Base-by-base conservation (phyloP, 2,888 invertebrate genomes). In the Catocala sponsa region DNA sequence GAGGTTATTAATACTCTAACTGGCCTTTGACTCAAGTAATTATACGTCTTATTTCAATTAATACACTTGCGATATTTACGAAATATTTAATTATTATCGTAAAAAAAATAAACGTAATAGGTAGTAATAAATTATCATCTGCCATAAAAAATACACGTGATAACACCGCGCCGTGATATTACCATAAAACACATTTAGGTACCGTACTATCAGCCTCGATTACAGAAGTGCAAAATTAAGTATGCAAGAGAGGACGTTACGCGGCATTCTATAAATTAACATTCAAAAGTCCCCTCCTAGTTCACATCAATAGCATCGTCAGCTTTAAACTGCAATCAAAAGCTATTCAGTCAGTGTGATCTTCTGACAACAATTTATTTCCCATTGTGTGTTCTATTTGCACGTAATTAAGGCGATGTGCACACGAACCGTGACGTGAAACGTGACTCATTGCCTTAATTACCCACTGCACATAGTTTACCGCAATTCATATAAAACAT, bases 381-480 rank as follows among this genome's bases (percentile, higher is more conserved):
- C 72, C 66, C 78, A 77, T 82, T 81, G 77, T 80, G 55, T 63
- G 71, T 75, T 72, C 69, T 72, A 72, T 82, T 71, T 74, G 72
- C 70, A 76, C 75, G 76, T 82, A 82, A 82, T 82, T 80, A 79
- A 69, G 57, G 65, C 74, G 62, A 71, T 63, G 64, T 72, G 70
- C 70, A 76, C 77, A 80, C 76, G 65, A 70, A 60, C 62, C 67
- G 59, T 68, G 67, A 58, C 64, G 61, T 77, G 68, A 64, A 78
- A 86, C 83, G 83, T 89, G 86, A 86, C 83, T 87, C 87, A 86
- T 79, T 76, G 76, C 76, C 72, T 71, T 81, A 82, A 85, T 84
- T 86, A 81, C 74, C 77, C 72, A 72, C 67, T 61, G 70, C 68
- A 71, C 66, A 70, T 72, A 66, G 69, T 56, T 75, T 66, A 66